Percentiles rank a stretch among this genome's conserved stretches.
phyloP scores from a whole-genome alignment of 2,797 vertebrate genomes.

The Gymnodraco acuticeps region DNA sequence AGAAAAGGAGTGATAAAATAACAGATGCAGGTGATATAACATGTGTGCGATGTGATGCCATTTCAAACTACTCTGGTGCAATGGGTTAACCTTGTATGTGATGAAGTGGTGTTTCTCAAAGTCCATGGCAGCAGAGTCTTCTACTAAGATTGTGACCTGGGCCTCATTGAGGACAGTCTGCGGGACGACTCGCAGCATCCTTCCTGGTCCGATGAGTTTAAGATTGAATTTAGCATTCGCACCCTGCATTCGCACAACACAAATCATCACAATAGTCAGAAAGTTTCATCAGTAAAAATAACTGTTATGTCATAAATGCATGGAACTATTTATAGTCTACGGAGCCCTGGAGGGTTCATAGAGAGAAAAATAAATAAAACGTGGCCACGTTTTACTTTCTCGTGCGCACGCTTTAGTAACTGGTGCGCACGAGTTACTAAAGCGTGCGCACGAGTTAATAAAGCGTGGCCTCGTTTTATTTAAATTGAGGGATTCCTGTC shows the following conservation, averaged over 20 bases:
- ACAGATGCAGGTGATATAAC: not conserved
- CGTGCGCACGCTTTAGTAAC: too few relatives aligned
- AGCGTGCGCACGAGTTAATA: too few relatives aligned
- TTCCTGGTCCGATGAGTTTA: slow-evolving; percentile 89
- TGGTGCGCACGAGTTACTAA: too few relatives aligned
- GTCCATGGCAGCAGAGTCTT: slow-evolving; percentile 94
- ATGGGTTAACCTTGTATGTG: slow-evolving; percentile 85
- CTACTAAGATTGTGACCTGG: slow-evolving; percentile 96
- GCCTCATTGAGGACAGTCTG: slow-evolving; percentile 97
- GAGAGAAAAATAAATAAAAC: too few relatives aligned
- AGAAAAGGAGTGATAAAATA: not conserved
- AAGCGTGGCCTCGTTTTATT: too few relatives aligned
- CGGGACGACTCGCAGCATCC: slow-evolving; percentile 93
- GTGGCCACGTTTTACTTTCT: too few relatives aligned
- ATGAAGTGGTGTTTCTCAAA: slow-evolving; percentile 92
- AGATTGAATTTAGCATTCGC: slow-evolving; percentile 97
- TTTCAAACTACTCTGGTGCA: not conserved
- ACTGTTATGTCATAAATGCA: slow-evolving; percentile 26
- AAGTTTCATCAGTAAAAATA: slow-evolving; percentile 20
- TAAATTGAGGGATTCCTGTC: too few relatives aligned
- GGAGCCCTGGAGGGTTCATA: too few relatives aligned
- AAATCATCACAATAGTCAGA: slow-evolving; percentile 24
- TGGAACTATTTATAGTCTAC: slow-evolving; percentile 43
- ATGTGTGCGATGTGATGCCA: not conserved
- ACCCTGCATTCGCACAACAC: slow-evolving; percentile 82